Evolutionary conservation across 2,888 invertebrate species (phyloP).

Genomic region (Meiosimyza platycephala): DNA sequence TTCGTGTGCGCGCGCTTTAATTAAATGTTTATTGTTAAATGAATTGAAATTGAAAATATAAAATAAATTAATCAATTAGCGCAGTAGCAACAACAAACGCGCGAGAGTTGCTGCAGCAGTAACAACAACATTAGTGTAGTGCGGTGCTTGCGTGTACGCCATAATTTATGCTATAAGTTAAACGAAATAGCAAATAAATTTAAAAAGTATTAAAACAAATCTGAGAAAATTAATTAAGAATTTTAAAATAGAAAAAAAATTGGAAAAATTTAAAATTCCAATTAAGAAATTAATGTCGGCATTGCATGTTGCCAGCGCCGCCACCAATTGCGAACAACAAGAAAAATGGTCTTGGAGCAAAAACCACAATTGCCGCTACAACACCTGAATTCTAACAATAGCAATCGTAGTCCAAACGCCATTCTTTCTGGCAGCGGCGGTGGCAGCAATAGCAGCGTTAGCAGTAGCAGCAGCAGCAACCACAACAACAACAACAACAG

Average conservation of each 20-base stretch:
- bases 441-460: conserved; percentile 32
- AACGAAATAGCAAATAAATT: neutral
- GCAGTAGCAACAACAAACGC: conserved; percentile 1
- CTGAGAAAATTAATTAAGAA: conserved; percentile 14
- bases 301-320: conserved; percentile 4
- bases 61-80: conserved; percentile 28
- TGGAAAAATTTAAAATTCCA: conserved; percentile 45
- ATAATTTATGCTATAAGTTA: neutral
- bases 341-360: conserved; percentile 62
- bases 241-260: conserved; percentile 35
- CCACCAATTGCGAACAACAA: conserved; percentile 16
- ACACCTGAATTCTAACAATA: conserved; percentile 36
- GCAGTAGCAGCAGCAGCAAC: conserved; percentile 31
- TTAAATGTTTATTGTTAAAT: conserved; percentile 18
- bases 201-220: neutral
- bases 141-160: neutral
- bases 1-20: conserved; percentile 32
- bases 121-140: neutral
- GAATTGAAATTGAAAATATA: conserved; percentile 28
- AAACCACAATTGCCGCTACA: conserved; percentile 47
- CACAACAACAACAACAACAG: conserved; percentile 30
- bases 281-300: conserved; percentile 30
- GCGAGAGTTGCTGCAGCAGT: neutral
- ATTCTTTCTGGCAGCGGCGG: conserved; percentile 40
- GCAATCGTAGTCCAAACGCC: conserved; percentile 37